Evolutionary conservation across 2,888 invertebrate genomes (phyloP), one percentile per base, ranked within the genome.

Genomic region (Brachyptera risi): DNA sequence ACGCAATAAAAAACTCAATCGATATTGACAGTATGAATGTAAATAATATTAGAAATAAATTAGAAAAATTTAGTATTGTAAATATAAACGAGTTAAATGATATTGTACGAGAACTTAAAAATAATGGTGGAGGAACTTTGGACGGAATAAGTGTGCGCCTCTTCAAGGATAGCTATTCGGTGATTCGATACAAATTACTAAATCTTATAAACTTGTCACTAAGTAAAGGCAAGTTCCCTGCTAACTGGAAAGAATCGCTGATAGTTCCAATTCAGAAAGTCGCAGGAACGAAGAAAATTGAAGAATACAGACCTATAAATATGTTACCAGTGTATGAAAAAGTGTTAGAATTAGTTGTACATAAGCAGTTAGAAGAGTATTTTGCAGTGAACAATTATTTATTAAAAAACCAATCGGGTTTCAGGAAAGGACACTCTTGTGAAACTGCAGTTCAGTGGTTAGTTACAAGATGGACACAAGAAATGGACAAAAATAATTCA

Each of bases 301-400:
- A 13, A 26, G 65, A 66, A 19, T 58, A 57, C 37, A 49, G 66
- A 57, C 66, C 64, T 11, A 60, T 66, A 51, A 66, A 65, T 31
- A 57, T 64, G 26, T 58, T 62, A 49, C 63, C 64, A 24, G 56
- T 61, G 19, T 56, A 51, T 56, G 65, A 64, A 49, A 65, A 66
- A 64, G 57, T 65, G 26, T n/a, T 65, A 38, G 61, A 65, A 50
- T 24, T 40, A n/a, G 56, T 61, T 31, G 62, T 56, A 35, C 26
- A 64, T 27, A 59, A 49, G 15, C 65, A 65, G 56, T 13, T 59
- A 13, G 27, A 47, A 31, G 37, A 59, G 40, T 62, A 65, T 54
- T 40, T 65, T 37, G 35, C 54, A 13, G 27, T 49, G 24, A 66
- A 64, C 50, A 57, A 56, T 38, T 31, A 61, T 21, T 19, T 63